Percentiles rank a stretch among this genome's conserved stretches.
Evolutionary conservation across 2,113 vertebrate genomes (phyloP).

Genomic region (Aythya baeri): DNA sequence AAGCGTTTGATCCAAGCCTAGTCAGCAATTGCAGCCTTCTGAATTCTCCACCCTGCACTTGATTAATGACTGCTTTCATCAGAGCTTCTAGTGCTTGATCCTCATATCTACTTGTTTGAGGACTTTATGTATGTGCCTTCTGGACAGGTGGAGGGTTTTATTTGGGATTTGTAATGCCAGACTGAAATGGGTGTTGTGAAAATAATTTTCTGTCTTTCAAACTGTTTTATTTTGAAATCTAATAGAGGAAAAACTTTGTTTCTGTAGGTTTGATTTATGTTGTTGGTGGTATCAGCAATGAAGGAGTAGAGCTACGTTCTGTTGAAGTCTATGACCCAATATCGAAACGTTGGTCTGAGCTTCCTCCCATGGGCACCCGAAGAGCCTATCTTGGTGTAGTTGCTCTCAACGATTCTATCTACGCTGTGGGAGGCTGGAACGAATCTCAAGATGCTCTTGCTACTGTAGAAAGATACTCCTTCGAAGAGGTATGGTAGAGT

Average conservation of each 20-base stretch:
- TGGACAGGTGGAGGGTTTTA: not conserved
- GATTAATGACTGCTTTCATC: not conserved
- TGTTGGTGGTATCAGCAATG: constrained; percentile 91
- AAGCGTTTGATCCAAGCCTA: not conserved
- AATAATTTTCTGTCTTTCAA: not conserved
- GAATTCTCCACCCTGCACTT: not conserved
- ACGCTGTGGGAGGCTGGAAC: constrained; percentile 95
- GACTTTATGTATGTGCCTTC: not conserved
- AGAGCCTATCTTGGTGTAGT: constrained; percentile 94
- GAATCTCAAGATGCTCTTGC: constrained; percentile 90
- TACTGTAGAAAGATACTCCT: constrained; percentile 94
- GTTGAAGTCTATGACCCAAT: constrained; percentile 93
- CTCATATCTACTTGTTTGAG: not conserved
- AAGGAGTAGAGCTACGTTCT: constrained; percentile 90
- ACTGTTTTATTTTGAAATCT: not conserved
- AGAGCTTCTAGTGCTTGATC: not conserved
- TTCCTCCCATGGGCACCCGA: constrained; percentile 89
- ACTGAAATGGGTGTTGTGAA: not conserved
- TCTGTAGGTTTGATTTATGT: constrained; percentile 92
- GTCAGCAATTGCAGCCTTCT: not conserved
- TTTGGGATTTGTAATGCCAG: not conserved
- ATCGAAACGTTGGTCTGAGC: constrained; percentile 89
- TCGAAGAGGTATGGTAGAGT: constrained; percentile 86
- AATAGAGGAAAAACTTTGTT: constrained; percentile 2
- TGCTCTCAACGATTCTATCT: constrained; percentile 92